phyloP scores from a whole-genome alignment of 2,113 vertebrate species.

The Lathamus discolor region DNA sequence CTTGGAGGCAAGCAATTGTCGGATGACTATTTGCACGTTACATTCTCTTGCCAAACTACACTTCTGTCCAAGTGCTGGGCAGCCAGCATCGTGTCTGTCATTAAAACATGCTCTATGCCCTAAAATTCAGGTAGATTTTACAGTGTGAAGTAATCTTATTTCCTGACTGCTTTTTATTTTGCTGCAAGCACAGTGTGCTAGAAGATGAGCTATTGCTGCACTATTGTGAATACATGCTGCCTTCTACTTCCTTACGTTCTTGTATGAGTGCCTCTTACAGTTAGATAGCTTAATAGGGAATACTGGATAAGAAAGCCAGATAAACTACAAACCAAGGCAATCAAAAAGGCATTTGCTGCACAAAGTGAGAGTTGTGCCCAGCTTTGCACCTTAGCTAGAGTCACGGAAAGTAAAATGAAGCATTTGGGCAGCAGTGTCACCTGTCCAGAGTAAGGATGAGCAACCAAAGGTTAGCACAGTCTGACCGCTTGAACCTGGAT shows the following conservation, averaged over 20 bases:
- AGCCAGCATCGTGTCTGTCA: neutral
- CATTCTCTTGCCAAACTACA: neutral
- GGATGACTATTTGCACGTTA: neutral
- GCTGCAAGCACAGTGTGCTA: neutral
- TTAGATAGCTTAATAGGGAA: neutral
- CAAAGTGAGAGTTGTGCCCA: neutral
- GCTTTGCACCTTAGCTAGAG: neutral
- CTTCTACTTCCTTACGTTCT: neutral
- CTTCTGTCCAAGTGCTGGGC: neutral
- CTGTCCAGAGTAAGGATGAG: neutral
- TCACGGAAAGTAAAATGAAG: neutral
- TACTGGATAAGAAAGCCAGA: neutral
- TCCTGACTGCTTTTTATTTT: neutral
- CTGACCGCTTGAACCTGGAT: neutral
- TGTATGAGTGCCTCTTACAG: neutral
- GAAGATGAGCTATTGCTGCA: neutral
- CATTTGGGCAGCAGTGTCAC: constrained; percentile 24
- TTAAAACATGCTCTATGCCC: neutral
- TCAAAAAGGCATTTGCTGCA: constrained; percentile 24
- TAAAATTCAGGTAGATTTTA: neutral
- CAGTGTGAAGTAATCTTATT: neutral
- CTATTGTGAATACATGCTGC: neutral
- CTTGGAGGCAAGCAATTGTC: neutral
- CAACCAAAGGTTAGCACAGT: neutral
- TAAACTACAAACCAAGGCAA: neutral